phyloP scores from a whole-genome alignment of 1,140 invertebrate species.

The Paraescarpia echinospica region DNA sequence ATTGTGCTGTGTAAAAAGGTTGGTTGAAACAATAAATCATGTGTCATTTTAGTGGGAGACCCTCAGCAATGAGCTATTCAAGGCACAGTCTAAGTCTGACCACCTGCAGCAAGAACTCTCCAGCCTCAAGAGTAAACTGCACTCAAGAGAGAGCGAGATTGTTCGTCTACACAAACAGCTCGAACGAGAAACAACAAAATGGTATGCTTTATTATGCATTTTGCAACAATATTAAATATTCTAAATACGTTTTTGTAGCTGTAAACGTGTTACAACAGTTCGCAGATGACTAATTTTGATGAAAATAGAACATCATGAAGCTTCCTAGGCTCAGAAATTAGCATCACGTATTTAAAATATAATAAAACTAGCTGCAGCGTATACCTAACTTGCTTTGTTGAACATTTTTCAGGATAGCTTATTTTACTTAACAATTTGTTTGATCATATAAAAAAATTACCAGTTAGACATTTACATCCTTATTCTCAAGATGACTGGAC shows the following conservation, averaged over 20 bases:
- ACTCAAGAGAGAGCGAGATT: slow-evolving; percentile 45
- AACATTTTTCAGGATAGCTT: too few species aligned
- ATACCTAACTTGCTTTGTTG: too few species aligned
- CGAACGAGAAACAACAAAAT: slow-evolving; percentile 50
- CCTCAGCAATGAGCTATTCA: slow-evolving; percentile 44
- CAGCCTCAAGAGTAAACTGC: slow-evolving; percentile 37
- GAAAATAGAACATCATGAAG: too few species aligned
- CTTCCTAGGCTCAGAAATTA: background rate
- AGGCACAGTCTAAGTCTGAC: slow-evolving; percentile 41
- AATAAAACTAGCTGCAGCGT: background rate
- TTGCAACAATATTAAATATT: too few species aligned
- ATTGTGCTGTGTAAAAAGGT: background rate
- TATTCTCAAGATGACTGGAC: too few species aligned
- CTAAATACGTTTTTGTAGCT: too few species aligned
- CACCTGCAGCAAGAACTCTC: slow-evolving; percentile 40
- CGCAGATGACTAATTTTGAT: too few species aligned
- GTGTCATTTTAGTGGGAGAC: slow-evolving; percentile 38
- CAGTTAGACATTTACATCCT: too few species aligned
- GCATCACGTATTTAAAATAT: background rate
- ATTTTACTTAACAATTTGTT: too few species aligned
- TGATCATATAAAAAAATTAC: too few species aligned
- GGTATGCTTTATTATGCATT: slow-evolving; percentile 33
- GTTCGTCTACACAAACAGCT: slow-evolving; percentile 43
- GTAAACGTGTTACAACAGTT: too few species aligned
- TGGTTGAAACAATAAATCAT: background rate